Percentiles rank a stretch among this genome's conserved stretches.
Conservation (phyloP, 2,797 vertebrate genomes). For the Premnoplex brunnescens region DNA sequence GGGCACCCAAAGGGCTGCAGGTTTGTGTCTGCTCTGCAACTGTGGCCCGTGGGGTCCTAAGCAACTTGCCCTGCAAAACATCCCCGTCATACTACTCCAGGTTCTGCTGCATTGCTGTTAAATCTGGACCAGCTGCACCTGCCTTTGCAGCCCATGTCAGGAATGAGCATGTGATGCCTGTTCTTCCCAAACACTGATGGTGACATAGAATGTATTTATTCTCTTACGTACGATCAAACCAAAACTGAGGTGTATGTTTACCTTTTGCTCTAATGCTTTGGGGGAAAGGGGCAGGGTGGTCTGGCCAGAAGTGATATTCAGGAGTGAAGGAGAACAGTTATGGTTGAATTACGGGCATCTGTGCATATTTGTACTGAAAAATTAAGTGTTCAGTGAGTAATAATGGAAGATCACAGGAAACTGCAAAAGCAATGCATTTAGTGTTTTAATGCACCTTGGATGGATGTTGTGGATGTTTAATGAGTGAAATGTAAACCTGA, state of each 20-base stretch:
- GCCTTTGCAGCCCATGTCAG: not conserved
- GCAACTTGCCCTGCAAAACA: not conserved
- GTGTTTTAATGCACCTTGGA: not conserved
- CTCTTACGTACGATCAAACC: not conserved
- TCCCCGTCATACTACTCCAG: not conserved
- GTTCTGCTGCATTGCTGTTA: conserved; percentile 71
- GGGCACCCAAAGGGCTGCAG: not conserved
- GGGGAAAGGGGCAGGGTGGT: no score
- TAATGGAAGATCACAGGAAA: not conserved
- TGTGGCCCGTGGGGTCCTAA: not conserved
- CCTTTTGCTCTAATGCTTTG: not conserved
- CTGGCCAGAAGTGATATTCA: not conserved
- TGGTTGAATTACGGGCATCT: not conserved
- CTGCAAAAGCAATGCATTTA: not conserved
- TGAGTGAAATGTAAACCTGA: not conserved
- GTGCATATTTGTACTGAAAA: not conserved
- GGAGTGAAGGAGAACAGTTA: not conserved
- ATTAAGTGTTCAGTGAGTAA: not conserved
- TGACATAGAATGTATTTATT: not conserved
- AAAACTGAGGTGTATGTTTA: not conserved
- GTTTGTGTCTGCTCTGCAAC: not conserved
- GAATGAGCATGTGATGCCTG: not conserved
- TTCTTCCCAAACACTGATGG: not conserved
- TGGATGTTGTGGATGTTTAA: not conserved
- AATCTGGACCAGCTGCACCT: conserved; percentile 26